A percentile compares a stretch with the other conserved stretches of the same genome.
These are phyloP conservation scores for Indicator indicator DNA, from an alignment of 2,113 vertebrate species.

Conservation along the genomic window DNA sequence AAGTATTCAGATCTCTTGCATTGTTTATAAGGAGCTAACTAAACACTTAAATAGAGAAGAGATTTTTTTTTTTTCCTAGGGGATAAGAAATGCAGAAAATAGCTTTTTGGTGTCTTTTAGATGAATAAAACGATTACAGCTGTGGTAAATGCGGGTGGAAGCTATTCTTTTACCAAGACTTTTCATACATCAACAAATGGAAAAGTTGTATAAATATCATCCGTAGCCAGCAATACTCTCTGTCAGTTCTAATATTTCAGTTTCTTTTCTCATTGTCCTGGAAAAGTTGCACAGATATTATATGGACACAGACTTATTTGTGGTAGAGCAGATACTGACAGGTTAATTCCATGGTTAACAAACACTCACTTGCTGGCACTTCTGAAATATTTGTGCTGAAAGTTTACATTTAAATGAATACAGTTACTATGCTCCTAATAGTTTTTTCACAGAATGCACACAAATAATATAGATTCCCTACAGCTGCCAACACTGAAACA, in stretches of 20 bases:
- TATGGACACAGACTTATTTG: slow-evolving; percentile 26
- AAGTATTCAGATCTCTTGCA: slow-evolving; percentile 72
- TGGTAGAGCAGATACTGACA: slow-evolving; percentile 39
- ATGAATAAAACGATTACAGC: slow-evolving; percentile 82
- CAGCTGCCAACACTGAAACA: slow-evolving; percentile 81
- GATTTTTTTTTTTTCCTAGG: slow-evolving; percentile 18
- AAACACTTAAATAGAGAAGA: slow-evolving; percentile 73
- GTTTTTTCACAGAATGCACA: slow-evolving; percentile 81
- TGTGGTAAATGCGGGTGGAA: slow-evolving; percentile 80
- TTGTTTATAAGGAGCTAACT: slow-evolving; percentile 87
- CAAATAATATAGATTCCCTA: slow-evolving; percentile 84
- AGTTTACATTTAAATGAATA: slow-evolving; percentile 81
- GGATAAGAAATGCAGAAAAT: slow-evolving; percentile 71
- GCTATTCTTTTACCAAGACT: slow-evolving; percentile 75
- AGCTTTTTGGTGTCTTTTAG: slow-evolving; percentile 74
- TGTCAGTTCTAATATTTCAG: slow-evolving; percentile 72
- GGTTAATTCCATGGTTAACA: slow-evolving; percentile 58
- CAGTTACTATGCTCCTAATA: slow-evolving; percentile 75
- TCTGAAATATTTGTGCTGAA: slow-evolving; percentile 67
- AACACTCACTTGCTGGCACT: slow-evolving; percentile 65
- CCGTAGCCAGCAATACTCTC: slow-evolving; percentile 63
- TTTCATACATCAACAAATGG: slow-evolving; percentile 80
- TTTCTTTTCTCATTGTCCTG: slow-evolving; percentile 65
- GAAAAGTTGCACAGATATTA: slow-evolving; percentile 53
- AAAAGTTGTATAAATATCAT: slow-evolving; percentile 79